Evolutionary conservation across 2,888 invertebrate genomes (phyloP), one percentile per base, ranked within the genome.

Genomic region (Auanema sp.): DNA sequence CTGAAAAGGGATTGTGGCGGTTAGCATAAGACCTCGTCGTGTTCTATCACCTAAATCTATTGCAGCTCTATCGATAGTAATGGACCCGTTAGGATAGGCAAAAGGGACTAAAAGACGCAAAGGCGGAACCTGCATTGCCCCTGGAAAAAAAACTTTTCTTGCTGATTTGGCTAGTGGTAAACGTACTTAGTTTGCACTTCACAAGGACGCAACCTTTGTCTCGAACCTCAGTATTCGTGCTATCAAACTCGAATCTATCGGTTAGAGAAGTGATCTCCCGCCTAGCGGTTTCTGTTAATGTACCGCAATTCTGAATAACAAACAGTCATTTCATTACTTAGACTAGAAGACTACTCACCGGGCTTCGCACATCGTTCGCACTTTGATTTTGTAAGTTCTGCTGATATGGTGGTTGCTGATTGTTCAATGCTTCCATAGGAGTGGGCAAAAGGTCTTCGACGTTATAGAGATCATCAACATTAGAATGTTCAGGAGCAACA

Each of bases 91-190:
- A 18, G 82, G 82, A 59, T 82, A 82, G 40, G 40, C 68, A 24
- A 64, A 64, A 2, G 82, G 82, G 6, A 82, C 68, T 12, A 79
- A 66, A 25, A 82, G 62, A 10, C 79, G 73, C 23, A 82, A 65
- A 4, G 72, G 65, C 8, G 82, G 82, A 21, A 79, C 69, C 21
- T 70, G 65, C 41, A 77, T 75, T 40, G 66, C 62, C 18, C 68
- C 79, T 79, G 62, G 44, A 76, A 62, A 51, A 21, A 21, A 56
- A 58, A 16, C 4, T 33, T 8, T 33, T 33, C 33, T 33, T n/a
- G 8, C 33, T 3, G 33, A 33, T 33, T 33, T 33, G 3, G 3
- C 33, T 33, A 5, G 33, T 3, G 11, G 12, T 21, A 47, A 41
- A 65, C 75, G 59, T 55, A 76, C 80, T 67, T 53, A 80, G 59